Evolutionary conservation across 2,113 vertebrate species (phyloP), one percentile per base, ranked within the genome.

Genomic region (Chloroceryle aenea): DNA sequence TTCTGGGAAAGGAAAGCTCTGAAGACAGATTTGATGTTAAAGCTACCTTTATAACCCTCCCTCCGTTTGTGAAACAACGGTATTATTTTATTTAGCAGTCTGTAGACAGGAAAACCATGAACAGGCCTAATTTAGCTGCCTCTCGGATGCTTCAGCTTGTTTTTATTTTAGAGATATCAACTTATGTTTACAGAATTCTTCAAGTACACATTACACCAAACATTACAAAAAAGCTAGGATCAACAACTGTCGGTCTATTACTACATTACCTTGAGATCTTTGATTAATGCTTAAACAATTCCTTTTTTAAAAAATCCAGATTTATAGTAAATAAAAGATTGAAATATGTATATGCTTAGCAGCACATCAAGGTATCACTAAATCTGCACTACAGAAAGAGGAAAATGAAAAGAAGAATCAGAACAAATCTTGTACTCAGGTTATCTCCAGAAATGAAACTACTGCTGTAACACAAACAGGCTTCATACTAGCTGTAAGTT

Each of bases 1-100:
- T 90, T 92, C 91, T 95, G 87, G 63, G 63, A 97, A 96, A 95
- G 63, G 63, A 97, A 96, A 95, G 76, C 48, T 87, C 85, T 95
- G 67, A 77, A 86, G 87, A 78, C 21, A 85, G 73, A 89, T 84
- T 84, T 87, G 48, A 87, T 91, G 80, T 92, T 85, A 83, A 73
- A 92, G 92, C 42, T 62, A 95, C 87, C 85, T 90, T 77, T 67
- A 69, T 59, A 84, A 91, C n/a, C n/a, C 38, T 77, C 66, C 29
- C 78, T 64, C 8, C 7, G 36, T 78, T 50, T 87, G 43, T 64
- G 56, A 80, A 90, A 86, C 56, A 93, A 83, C 52, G 90, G 43
- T 56, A 95, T 80, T 85, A 73, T 84, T 96, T 93, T 38, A 88
- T 78, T 66, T 66, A 89, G 69, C 29, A 86, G 38, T 56, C 26